Evolutionary conservation across 2,797 vertebrate species (phyloP).

Genomic region (Sandelia bainsii): DNA sequence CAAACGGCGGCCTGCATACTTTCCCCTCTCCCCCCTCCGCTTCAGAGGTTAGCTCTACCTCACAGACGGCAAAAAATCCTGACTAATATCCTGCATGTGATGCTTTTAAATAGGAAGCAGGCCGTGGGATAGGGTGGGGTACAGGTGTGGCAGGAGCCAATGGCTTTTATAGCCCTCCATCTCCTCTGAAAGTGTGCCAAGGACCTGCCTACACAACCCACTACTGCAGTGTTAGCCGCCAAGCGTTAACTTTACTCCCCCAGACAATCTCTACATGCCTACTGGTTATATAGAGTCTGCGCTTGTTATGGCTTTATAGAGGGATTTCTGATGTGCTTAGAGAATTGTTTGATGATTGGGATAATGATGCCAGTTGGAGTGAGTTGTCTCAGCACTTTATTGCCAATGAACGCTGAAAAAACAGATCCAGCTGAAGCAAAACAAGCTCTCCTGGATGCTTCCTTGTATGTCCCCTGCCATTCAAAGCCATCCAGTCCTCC

Average conservation of each 20-base stretch:
- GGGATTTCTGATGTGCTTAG: conserved; percentile 81
- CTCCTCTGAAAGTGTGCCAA: conserved; percentile 86
- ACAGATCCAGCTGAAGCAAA: conserved; percentile 35
- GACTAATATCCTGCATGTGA: conserved; percentile 88
- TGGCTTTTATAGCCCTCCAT: conserved; percentile 82
- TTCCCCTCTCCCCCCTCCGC: conserved; percentile 70
- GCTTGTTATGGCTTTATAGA: conserved; percentile 82
- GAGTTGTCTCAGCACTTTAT: conserved; percentile 77
- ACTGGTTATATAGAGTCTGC: conserved; percentile 80
- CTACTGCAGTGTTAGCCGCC: conserved; percentile 63
- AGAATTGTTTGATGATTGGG: conserved; percentile 83
- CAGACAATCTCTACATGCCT: conserved; percentile 66
- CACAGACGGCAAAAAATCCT: conserved; percentile 82
- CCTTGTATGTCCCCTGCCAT: conserved; percentile 58
- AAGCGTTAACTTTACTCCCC: conserved; percentile 75
- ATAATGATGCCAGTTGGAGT: conserved; percentile 77
- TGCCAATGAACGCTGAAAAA: conserved; percentile 49
- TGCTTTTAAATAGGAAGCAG: conserved; percentile 87
- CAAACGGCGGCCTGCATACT: conserved; percentile 81
- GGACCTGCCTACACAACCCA: conserved; percentile 76
- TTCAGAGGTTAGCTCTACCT: conserved; percentile 83
- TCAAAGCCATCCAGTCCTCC: conserved; percentile 67
- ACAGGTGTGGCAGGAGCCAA: conserved; percentile 86
- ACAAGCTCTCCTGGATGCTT: conserved; percentile 26
- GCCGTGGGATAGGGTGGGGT: conserved; percentile 76